Base-by-base conservation (phyloP, 1,140 invertebrate species). In the Anoplophora glabripennis region DNA sequence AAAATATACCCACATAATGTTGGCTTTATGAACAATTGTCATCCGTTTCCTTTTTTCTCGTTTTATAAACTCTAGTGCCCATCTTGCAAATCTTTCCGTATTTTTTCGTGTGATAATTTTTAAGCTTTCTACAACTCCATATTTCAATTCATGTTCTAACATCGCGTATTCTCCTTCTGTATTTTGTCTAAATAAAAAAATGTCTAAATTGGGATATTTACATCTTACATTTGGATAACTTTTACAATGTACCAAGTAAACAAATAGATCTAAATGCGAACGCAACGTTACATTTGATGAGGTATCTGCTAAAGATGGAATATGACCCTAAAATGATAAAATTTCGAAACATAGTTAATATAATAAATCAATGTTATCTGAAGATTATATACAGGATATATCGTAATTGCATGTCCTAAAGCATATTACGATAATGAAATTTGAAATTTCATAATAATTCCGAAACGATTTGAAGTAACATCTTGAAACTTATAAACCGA, bases 11-110 rank as follows among this genome's bases (percentile, higher is more conserved):
- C 35, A 61, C 89, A 92, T 92, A 51, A 94, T 92, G 69, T 94
- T 94, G 5, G 92, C 92, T 76, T 95, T 94, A 74, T 94, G 92
- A 28, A 95, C 84, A 14, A 88, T 89, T 1, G 90, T 93, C 4
- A 95, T 84, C 68, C 87, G 90, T 67, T 88, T 88, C 10, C 91
- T 78, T 21, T 83, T 82, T 71, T 92, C 78, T 44, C 83, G 81
- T 46, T 80, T 81, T 1, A 91, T 91, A 73, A 87, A 93, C 63
- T 93, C 83, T 71, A 94, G 94, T 2, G 90, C 92, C 77, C 87
- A 94, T 58, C 88, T 80, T 12, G 89, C 87, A 7, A 94, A 83
- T 63, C 89, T 77, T 71, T 87, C 84, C 1, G 89, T 90, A 58
- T 90, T 92, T 4, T 82, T 78, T 58, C 78, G 72, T 1, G 92